Base-by-base conservation (phyloP, 2,113 vertebrate species). In the Pelecanoides urinatrix region DNA sequence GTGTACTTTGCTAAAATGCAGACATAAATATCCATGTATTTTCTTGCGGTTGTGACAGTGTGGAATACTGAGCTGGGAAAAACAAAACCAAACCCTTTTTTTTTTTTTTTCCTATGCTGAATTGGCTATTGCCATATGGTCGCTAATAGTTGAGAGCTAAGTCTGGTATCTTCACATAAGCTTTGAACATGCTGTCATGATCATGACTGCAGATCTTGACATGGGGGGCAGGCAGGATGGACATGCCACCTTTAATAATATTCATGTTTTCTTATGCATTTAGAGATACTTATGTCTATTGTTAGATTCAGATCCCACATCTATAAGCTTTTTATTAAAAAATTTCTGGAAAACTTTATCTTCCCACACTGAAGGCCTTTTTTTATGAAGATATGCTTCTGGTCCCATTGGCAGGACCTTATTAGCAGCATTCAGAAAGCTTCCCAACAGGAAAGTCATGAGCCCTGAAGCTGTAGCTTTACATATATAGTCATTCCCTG, bases 291-390 rank as follows among this genome's bases (percentile, higher is more conserved):
- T 95, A 63, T 6, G 20, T 78, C 76, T 89, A 0, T 71, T 89
- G 70, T 88, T 85, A 82, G 58, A 72, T 71, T 88, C 49, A 47
- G 61, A 86, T 81, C 86, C 61, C 44, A 80, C 44, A 76, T 87
- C 34, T 96, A 56, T 88, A 85, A 94, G 40, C 61, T 89, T 88
- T 95, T 94, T 89, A 96, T 95, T 95, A 95, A 96, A 53, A 30
- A 3, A 3, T 38, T 85, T 92, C 66, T 85, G 32, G 84, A 94
- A 95, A 94, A 76, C 32, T 11, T 21, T 79, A 52, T 95, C 38
- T 94, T 96, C 88, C 91, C 92, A 92, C 78, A 94, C 58, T 76
- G 42, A 86, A 85, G 44, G 40, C 27, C 13, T 56, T 49, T 75
- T 86, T 77, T 76, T 11, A 79, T 94, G 32, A 95, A 96, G 29